A percentile compares a stretch with the other conserved stretches of the same genome.
Conservation (phyloP, 2,113 vertebrate species). For the Cichladusa arquata region DNA sequence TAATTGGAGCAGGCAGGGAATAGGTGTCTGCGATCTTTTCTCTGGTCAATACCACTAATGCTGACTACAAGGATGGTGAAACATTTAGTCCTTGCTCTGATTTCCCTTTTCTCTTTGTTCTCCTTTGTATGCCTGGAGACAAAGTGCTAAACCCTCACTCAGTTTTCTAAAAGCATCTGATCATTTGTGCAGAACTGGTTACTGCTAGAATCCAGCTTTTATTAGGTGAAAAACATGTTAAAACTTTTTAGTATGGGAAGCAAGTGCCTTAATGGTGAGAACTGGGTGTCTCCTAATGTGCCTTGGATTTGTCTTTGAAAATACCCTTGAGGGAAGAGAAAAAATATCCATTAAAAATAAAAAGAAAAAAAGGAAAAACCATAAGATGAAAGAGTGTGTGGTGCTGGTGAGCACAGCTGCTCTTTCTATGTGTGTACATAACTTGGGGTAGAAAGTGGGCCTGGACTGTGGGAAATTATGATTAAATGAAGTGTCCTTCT, state of each 20-base stretch:
- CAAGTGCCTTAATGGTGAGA: background rate
- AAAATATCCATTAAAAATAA: background rate
- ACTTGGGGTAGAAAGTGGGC: background rate
- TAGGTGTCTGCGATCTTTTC: background rate
- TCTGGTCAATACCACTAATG: background rate
- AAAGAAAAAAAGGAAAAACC: fast-evolving
- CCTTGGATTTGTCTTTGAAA: background rate
- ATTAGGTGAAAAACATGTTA: background rate
- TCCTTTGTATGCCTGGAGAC: background rate
- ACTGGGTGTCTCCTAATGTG: background rate
- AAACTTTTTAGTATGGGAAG: background rate
- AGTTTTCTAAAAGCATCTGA: background rate
- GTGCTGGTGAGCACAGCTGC: background rate
- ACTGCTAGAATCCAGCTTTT: background rate
- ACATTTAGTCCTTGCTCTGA: background rate
- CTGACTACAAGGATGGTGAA: background rate
- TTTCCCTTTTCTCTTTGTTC: background rate
- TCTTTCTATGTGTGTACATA: background rate
- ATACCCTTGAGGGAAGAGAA: background rate
- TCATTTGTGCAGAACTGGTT: background rate
- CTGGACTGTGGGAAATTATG: constrained; percentile 22
- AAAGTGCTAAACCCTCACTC: background rate
- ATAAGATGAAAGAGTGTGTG: background rate
- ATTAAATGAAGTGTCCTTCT: constrained; percentile 13
- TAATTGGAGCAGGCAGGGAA: background rate